Conservation (phyloP, 2,888 invertebrate species). For the Stictocephala bisonia region DNA sequence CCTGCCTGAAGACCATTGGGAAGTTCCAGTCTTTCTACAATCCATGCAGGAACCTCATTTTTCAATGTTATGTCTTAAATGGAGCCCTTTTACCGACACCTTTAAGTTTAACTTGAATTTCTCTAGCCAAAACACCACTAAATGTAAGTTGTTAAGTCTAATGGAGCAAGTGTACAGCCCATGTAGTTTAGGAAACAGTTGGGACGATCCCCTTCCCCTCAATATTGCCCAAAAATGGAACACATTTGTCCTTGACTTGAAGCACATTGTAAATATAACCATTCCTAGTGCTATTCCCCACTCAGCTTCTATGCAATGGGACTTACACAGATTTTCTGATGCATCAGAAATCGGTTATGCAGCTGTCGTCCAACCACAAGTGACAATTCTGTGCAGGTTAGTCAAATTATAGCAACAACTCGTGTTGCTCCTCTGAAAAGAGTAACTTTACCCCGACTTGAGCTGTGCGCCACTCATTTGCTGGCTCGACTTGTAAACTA, state of each 20-base stretch:
- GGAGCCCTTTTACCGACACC: too few species aligned
- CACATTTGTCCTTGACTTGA: not conserved
- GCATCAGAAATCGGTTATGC: conserved; percentile 41
- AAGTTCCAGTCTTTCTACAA: too few species aligned
- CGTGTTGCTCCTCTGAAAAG: conserved; percentile 49
- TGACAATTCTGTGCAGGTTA: too few species aligned
- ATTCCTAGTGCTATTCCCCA: conserved; percentile 5
- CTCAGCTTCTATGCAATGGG: not conserved
- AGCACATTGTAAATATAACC: not conserved
- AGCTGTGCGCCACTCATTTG: conserved; percentile 50
- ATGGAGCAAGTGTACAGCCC: too few species aligned
- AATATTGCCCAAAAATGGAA: not conserved
- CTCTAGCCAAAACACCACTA: too few species aligned
- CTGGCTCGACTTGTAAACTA: not conserved
- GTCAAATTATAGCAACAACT: conserved; percentile 30
- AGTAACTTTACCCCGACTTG: conserved; percentile 55
- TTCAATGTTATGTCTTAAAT: too few species aligned
- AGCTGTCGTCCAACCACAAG: not conserved
- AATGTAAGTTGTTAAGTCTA: too few species aligned
- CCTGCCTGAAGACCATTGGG: too few species aligned
- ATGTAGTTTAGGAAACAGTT: too few species aligned
- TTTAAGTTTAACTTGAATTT: too few species aligned
- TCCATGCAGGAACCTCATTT: too few species aligned
- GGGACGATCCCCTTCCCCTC: not conserved
- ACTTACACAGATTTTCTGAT: conserved; percentile 20